phyloP scores from a whole-genome alignment of 2,797 vertebrate genomes.

The Artibeus jamaicensis region DNA sequence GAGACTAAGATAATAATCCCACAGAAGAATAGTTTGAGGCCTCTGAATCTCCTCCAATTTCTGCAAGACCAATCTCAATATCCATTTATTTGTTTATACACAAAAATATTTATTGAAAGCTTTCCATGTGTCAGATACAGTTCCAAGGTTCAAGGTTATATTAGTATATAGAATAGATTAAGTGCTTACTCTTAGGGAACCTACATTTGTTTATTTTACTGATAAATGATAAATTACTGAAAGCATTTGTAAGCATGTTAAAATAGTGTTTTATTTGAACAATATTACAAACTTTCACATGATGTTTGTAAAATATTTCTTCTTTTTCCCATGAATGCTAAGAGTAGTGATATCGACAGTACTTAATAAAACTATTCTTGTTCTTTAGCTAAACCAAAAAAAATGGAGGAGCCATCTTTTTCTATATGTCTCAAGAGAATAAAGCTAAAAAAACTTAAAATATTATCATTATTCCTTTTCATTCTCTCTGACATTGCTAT shows the following conservation, averaged over 20 bases:
- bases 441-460: conserved; percentile 34
- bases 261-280: not conserved
- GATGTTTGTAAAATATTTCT: not conserved
- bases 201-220: not conserved
- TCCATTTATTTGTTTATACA: conserved; percentile 9
- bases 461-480: not conserved
- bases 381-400: not conserved
- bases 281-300: not conserved
- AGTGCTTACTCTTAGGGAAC: not conserved
- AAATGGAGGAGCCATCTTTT: not conserved
- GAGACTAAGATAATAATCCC: not conserved
- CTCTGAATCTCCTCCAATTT: not conserved
- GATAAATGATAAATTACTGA: not conserved
- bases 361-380: not conserved
- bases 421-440: not conserved
- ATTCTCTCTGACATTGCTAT: not conserved
- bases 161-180: not conserved
- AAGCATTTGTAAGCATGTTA: not conserved
- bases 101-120: not conserved
- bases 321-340: not conserved
- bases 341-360: not conserved
- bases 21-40: not conserved
- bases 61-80: not conserved
- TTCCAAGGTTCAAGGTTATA: not conserved
- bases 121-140: not conserved